Evolutionary conservation across 2,113 vertebrate genomes (phyloP).

Genomic region (Cryptomyrus ogoouensis): DNA sequence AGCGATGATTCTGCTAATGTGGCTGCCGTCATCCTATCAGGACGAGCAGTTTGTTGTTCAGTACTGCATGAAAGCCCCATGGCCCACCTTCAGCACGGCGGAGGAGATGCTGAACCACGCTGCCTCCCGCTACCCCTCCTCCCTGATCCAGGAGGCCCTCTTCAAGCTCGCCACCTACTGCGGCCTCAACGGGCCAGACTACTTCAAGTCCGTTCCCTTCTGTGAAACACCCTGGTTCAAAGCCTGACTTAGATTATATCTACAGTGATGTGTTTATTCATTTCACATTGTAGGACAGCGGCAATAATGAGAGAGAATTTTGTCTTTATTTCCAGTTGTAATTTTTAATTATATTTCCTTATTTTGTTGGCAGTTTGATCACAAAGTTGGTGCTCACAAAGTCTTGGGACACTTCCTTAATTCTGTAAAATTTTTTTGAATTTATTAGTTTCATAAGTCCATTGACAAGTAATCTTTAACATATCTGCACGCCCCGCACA

Average conservation of each 20-base stretch:
- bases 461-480: neutral
- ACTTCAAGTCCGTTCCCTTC: slow-evolving; percentile 74
- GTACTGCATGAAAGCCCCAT: slow-evolving; percentile 83
- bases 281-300: neutral
- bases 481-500: too few relatives aligned
- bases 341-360: neutral
- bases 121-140: slow-evolving; percentile 50
- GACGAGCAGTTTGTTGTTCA: slow-evolving; percentile 85
- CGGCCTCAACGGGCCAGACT: slow-evolving; percentile 73
- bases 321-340: neutral
- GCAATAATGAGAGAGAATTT: neutral
- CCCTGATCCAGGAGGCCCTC: slow-evolving; percentile 75
- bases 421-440: neutral
- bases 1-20: neutral
- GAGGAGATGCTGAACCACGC: slow-evolving; percentile 86
- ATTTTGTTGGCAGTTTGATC: neutral
- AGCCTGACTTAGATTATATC: neutral
- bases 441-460: neutral
- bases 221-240: neutral
- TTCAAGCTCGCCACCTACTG: slow-evolving; percentile 84
- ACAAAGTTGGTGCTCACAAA: neutral
- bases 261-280: neutral
- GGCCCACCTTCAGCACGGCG: slow-evolving; percentile 81
- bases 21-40: slow-evolving; percentile 45
- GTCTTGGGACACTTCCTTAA: neutral